Conservation (phyloP, 2,888 invertebrate genomes). For the Drosophila mimetica region DNA sequence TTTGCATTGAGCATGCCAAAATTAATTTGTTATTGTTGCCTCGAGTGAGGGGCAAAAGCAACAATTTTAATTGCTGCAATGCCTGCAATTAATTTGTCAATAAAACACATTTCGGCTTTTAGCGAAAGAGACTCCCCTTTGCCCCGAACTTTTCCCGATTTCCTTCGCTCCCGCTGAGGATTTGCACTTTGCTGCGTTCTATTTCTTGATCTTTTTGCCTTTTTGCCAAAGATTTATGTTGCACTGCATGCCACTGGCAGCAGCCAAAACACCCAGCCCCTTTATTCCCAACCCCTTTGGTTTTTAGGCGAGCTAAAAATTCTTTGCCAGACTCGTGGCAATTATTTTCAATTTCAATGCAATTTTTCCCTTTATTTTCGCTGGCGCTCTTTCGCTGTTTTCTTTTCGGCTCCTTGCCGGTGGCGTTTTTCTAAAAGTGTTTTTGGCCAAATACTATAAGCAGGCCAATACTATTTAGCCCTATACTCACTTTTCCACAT, state of each 20-base stretch:
- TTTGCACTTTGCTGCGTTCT: constrained; percentile 49
- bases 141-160: constrained; percentile 14
- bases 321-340: constrained; percentile 65
- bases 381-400: constrained; percentile 6
- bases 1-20: constrained; percentile 24
- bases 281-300: neutral
- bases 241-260: constrained; percentile 15
- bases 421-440: constrained; percentile 54
- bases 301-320: neutral
- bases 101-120: constrained; percentile 82
- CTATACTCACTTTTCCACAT: constrained; percentile 2
- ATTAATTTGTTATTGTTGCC: constrained; percentile 32
- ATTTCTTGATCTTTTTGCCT: constrained; percentile 42
- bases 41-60: constrained; percentile 34
- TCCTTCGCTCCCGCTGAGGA: constrained; percentile 17
- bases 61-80: constrained; percentile 76
- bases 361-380: constrained; percentile 53
- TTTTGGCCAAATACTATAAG: constrained; percentile 27
- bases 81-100: constrained; percentile 83
- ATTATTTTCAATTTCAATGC: constrained; percentile 63
- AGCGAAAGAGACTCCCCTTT: constrained; percentile 53
- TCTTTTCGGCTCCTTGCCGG: constrained; percentile 46
- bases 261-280: constrained; percentile 18
- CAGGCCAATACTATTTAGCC: constrained; percentile 39
- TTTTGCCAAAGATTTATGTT: constrained; percentile 48